Conservation (phyloP, 2,113 vertebrate genomes). For the Petaurus breviceps region DNA sequence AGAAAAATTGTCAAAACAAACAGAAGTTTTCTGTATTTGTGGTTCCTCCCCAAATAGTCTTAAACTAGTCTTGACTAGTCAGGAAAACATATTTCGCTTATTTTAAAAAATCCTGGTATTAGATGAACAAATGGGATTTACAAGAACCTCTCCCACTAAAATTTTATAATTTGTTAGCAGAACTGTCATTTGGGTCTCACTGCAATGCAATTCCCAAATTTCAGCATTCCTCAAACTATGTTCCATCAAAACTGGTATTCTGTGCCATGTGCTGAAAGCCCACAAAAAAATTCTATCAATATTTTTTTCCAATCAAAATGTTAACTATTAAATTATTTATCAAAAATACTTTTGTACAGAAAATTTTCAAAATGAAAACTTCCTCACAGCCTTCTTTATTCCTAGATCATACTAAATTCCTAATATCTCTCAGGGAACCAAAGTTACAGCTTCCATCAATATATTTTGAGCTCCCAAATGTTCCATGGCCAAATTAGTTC, state of each 20-base stretch:
- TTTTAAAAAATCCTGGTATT: background rate
- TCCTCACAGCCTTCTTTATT: background rate
- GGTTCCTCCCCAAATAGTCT: background rate
- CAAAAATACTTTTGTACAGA: background rate
- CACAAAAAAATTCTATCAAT: background rate
- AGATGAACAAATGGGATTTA: background rate
- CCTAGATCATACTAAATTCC: background rate
- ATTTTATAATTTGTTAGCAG: slow-evolving; percentile 6
- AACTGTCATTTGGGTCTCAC: slow-evolving; percentile 14
- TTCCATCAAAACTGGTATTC: background rate
- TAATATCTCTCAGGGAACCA: background rate
- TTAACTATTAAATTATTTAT: background rate
- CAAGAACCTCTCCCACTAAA: background rate
- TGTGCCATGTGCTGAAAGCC: background rate
- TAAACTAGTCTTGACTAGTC: background rate
- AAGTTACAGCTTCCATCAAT: background rate
- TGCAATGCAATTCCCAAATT: background rate
- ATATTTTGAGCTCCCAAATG: background rate
- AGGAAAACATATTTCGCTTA: background rate
- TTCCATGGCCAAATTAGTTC: background rate
- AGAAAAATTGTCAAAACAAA: slow-evolving; percentile 17
- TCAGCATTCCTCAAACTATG: background rate
- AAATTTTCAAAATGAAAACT: background rate
- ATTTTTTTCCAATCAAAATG: background rate
- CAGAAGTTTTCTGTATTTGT: slow-evolving; percentile 3